phyloP scores from a whole-genome alignment of 2,113 vertebrate species.

The Pelmatolapia mariae region DNA sequence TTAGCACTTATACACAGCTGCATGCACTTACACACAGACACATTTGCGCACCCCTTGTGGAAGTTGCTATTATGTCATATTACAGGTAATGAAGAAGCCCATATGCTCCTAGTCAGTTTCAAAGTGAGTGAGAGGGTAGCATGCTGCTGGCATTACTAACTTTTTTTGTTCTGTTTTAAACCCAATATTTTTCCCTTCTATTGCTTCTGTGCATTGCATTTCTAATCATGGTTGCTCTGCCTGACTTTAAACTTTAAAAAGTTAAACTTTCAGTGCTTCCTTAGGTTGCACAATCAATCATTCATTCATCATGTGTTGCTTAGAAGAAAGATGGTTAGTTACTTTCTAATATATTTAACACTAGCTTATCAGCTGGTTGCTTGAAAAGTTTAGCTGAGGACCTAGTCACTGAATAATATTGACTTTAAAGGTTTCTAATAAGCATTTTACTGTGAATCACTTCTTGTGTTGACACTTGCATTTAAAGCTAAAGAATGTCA shows the following conservation, averaged over 20 bases:
- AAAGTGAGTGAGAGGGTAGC: neutral
- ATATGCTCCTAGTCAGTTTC: conserved; percentile 46
- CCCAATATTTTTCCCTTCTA: neutral
- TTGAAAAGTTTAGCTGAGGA: neutral
- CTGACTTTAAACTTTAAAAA: neutral
- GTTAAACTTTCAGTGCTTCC: neutral
- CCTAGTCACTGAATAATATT: neutral
- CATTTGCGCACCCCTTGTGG: neutral
- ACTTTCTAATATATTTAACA: neutral
- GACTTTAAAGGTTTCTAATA: neutral
- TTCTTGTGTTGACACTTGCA: neutral
- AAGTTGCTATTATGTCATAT: conserved; percentile 46
- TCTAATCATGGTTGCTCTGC: neutral
- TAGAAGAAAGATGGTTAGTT: neutral
- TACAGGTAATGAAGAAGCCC: conserved; percentile 60
- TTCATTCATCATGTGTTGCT: neutral
- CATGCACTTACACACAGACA: neutral
- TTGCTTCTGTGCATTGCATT: neutral
- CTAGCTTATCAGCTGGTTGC: neutral
- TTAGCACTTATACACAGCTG: neutral
- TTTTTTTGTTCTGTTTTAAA: neutral
- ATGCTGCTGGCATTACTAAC: neutral
- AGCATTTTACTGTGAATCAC: too few species aligned
- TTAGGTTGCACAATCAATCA: neutral
- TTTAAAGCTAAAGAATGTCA: neutral